phyloP scores from a whole-genome alignment of 2,113 vertebrate genomes.

The Laticauda laticaudata region DNA sequence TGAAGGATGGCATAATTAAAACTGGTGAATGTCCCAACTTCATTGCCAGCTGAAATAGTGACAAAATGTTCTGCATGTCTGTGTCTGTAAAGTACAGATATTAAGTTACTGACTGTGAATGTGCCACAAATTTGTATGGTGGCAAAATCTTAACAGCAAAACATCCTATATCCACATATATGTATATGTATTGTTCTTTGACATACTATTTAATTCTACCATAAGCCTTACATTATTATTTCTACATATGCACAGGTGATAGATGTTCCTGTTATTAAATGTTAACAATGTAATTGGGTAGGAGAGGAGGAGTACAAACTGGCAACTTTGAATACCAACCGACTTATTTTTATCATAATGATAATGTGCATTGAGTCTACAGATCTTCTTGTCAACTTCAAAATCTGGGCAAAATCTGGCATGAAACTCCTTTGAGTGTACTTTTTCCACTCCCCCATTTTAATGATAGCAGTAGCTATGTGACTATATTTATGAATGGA shows the following conservation, averaged over 20 bases:
- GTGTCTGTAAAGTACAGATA: not conserved
- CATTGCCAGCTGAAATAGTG: slow-evolving; percentile 5
- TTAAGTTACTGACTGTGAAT: slow-evolving; percentile 40
- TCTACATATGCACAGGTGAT: not conserved
- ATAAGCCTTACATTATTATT: not conserved
- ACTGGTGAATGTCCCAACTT: not conserved
- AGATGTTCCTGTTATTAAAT: not conserved
- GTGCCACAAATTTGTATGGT: not conserved
- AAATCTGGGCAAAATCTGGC: not conserved
- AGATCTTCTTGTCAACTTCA: not conserved
- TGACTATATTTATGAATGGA: not conserved
- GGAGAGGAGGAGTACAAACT: not conserved
- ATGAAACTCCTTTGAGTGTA: not conserved
- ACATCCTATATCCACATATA: not conserved
- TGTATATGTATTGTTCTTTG: slow-evolving; percentile 2
- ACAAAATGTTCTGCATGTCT: slow-evolving; percentile 21
- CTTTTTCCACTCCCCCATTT: not conserved
- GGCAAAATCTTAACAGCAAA: slow-evolving; percentile 25
- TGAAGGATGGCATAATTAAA: slow-evolving; percentile 28
- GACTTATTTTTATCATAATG: not conserved
- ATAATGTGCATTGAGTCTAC: not conserved
- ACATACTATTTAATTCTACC: not conserved
- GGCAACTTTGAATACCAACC: not conserved
- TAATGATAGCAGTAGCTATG: too few species aligned
- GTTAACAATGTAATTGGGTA: not conserved